phyloP scores from a whole-genome alignment of 2,888 invertebrate genomes.

The Pandemis cinnamomeana region DNA sequence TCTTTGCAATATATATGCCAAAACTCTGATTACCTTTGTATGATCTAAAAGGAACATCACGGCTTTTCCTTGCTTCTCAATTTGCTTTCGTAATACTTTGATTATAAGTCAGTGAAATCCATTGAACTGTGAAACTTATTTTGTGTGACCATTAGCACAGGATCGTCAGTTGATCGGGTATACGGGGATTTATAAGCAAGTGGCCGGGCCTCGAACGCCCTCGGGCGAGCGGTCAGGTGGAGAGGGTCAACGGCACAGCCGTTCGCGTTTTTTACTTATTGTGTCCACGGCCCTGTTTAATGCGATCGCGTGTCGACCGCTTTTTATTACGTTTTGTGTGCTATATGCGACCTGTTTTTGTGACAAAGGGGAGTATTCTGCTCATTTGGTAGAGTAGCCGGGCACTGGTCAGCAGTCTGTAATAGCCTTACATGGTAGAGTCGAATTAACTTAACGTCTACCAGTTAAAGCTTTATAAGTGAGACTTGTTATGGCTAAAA shows the following conservation, averaged over 20 bases:
- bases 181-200: neutral
- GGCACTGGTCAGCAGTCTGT: neutral
- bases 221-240: constrained; percentile 32
- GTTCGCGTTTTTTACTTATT: constrained; percentile 54
- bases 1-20: neutral
- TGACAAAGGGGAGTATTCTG: constrained; percentile 20
- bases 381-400: neutral
- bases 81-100: neutral
- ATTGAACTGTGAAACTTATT: neutral
- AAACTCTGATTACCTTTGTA: neutral
- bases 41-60: neutral
- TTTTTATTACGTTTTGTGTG: constrained; percentile 41
- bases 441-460: neutral
- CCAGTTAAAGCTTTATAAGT: neutral
- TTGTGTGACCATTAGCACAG: neutral
- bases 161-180: neutral
- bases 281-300: constrained; percentile 51
- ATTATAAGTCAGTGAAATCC: neutral
- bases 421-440: neutral
- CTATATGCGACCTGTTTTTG: constrained; percentile 40
- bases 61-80: neutral
- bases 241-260: constrained; percentile 61
- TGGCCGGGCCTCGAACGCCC: constrained; percentile 7
- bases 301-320: constrained; percentile 34
- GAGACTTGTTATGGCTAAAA: neutral